phyloP scores from a whole-genome alignment of 1,140 invertebrate species.

The Caenorhabditis remanei region DNA sequence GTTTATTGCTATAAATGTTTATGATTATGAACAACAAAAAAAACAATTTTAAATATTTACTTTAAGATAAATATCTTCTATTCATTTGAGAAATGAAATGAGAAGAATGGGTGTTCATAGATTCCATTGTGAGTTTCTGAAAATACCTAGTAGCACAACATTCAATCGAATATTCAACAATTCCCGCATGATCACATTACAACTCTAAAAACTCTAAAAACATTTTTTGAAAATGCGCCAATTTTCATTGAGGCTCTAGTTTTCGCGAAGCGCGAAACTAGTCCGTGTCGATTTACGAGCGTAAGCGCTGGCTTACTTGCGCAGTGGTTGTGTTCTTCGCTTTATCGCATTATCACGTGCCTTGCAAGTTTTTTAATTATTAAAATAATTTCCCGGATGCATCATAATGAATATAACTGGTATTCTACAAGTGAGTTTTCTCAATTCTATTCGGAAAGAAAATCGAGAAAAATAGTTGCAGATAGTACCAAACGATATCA shows the following conservation, averaged over 20 bases:
- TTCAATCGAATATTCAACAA: too few species aligned
- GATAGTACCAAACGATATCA: background rate
- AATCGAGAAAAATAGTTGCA: background rate
- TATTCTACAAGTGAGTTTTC: slow-evolving; percentile 37
- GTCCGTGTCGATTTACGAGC: slow-evolving; percentile 39
- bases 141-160: too few species aligned
- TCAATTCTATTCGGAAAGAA: background rate
- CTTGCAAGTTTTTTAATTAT: background rate
- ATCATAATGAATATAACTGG: background rate
- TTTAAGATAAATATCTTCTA: too few species aligned
- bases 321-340: background rate
- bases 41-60: too few species aligned
- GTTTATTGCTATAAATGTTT: too few species aligned
- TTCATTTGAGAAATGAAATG: too few species aligned
- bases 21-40: too few species aligned
- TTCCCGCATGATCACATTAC: too few species aligned
- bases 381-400: background rate
- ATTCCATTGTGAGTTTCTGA: too few species aligned
- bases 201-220: background rate
- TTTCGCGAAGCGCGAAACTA: background rate
- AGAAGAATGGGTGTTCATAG: too few species aligned
- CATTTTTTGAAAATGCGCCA: background rate
- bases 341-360: background rate
- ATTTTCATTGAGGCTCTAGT: background rate
- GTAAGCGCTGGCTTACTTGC: background rate